Base-by-base conservation (phyloP, 2,797 vertebrate genomes). In the Paratrypauchen microcephalus region DNA sequence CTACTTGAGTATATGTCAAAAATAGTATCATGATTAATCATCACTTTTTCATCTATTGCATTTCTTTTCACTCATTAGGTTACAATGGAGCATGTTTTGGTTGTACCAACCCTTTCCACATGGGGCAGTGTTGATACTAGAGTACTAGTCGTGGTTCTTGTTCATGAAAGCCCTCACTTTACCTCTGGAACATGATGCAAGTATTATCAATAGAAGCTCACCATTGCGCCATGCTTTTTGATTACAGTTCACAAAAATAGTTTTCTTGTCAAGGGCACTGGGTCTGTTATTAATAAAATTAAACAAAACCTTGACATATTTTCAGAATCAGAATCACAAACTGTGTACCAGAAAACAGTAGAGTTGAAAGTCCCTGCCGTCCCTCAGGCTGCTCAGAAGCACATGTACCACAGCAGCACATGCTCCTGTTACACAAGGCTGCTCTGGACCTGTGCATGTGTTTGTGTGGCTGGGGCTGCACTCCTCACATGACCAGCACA, bases 121-220 rank as follows among this genome's bases (percentile, higher is more conserved):
- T 23, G 84, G 13, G 87, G 86, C 84, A 73, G 71, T 73, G 75
- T 79, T 75, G 55, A 5, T 55, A 13, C 56, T 66, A 68, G 77
- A 2, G 21, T 66, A 71, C 23, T 57, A 41, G 59, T n/a, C n/a
- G n/a, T n/a, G n/a, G n/a, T 57, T 54, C 61, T 60, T 72, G 56
- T 56, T 48, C 61, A 57, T 72, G 19, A 56, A 65, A 57, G 23
- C n/a, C 65, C 72, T 59, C 65, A 65, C 66, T 62, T 71, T 80
- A 19, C 78, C 55, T 74, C 61, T 77, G 69, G 68, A 70, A 73
- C 72, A 81, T 87, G 83, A 87, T 85, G 88, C 83, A 87, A 84
- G 52, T 76, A 58, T 83, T 65, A 70, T 79, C 56, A 77, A 86
- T 72, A 70, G 74, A 61, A 0, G 69, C 70, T 71, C 76, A 80